Evolutionary conservation across 30 jellyfish, hydroid and myxozoan species (phyloP).

Genomic region (Aurelia sp.): DNA sequence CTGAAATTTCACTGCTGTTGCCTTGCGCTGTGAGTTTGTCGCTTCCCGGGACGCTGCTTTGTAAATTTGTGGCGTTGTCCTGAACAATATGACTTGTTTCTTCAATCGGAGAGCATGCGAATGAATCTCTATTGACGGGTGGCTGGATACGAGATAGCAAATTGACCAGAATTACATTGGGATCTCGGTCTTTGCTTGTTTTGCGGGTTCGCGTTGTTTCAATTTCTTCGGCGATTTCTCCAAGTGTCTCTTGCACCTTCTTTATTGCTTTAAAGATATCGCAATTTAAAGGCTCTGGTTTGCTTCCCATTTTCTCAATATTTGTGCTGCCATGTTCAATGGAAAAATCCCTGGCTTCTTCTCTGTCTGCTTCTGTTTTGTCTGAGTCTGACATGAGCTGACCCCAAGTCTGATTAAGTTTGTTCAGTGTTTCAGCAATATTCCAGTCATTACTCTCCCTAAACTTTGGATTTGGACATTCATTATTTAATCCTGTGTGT

Average conservation of each 20-base stretch:
- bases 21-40: neutral
- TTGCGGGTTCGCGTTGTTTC: conserved; percentile 55
- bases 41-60: conserved; percentile 8
- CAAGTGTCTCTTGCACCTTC: conserved; percentile 85
- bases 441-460: conserved; percentile 41
- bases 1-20: too few species aligned
- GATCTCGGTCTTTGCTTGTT: conserved; percentile 76
- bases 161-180: conserved; percentile 76
- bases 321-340: conserved; percentile 26
- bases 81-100: conserved; percentile 38
- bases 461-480: neutral
- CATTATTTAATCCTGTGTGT: conserved; percentile 12
- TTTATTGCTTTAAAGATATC: conserved; percentile 60
- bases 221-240: conserved; percentile 81
- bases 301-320: conserved; percentile 19
- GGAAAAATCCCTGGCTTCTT: conserved; percentile 20
- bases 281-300: conserved; percentile 13
- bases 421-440: conserved; percentile 56
- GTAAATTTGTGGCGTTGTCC: neutral
- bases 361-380: conserved; percentile 6
- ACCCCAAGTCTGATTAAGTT: conserved; percentile 55
- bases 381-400: conserved; percentile 18
- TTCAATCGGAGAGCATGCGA: conserved; percentile 48
- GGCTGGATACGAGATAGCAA: conserved; percentile 85
- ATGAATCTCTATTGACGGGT: conserved; percentile 79